These are phyloP conservation scores for Tetranychus truncatus DNA, from an alignment of 2,888 invertebrate species.

Conservation along the genomic window DNA sequence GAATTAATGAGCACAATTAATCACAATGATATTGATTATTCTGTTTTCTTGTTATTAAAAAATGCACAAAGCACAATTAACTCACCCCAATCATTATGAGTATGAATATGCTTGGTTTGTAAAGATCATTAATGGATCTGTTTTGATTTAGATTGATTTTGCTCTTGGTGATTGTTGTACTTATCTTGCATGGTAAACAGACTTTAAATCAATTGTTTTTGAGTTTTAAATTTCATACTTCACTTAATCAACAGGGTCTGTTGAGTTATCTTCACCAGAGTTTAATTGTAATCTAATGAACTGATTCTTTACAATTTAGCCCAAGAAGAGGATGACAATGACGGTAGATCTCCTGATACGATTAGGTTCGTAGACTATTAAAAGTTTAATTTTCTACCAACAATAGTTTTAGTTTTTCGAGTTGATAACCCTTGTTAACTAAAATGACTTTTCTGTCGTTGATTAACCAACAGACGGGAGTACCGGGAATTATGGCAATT, in stretches of 20 bases:
- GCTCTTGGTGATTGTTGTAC: not conserved
- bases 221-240: too few species aligned
- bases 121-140: too few species aligned
- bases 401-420: not conserved
- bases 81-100: not conserved
- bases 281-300: not conserved
- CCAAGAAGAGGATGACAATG: slow-evolving; percentile 1
- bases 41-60: not conserved
- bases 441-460: slow-evolving; percentile 1
- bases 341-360: slow-evolving; percentile 2
- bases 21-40: not conserved
- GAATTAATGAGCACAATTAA: not conserved
- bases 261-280: too few species aligned
- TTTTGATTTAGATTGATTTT: not conserved
- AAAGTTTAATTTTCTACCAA: too few species aligned
- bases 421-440: not conserved
- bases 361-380: not conserved
- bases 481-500: slow-evolving; percentile 18
- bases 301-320: not conserved
- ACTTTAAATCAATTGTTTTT: not conserved
- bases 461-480: slow-evolving; percentile 4
- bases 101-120: not conserved
- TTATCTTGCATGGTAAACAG: not conserved
- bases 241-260: too few species aligned
- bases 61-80: not conserved